phyloP scores from a whole-genome alignment of 2,797 vertebrate genomes.

The Hypotaenidia okinawae region DNA sequence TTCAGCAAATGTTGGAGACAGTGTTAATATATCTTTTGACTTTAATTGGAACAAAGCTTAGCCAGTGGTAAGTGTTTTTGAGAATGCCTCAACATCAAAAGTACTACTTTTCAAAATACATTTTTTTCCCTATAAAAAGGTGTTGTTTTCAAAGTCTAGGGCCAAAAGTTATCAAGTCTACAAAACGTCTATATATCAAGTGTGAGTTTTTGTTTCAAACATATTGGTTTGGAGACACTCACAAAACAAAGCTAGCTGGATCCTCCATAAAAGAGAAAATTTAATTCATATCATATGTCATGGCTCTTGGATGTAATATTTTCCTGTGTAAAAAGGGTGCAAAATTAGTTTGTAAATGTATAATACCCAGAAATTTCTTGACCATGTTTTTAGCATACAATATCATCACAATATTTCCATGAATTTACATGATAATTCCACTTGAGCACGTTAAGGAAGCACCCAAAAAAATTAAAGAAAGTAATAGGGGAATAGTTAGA shows the following conservation, averaged over 20 bases:
- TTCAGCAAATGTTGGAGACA: neutral
- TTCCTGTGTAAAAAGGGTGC: neutral
- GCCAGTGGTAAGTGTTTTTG: neutral
- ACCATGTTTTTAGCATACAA: neutral
- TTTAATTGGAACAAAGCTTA: neutral
- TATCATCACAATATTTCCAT: neutral
- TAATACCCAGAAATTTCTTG: neutral
- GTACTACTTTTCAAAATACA: neutral
- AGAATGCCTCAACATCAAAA: neutral
- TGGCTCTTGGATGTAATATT: neutral
- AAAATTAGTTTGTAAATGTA: neutral
- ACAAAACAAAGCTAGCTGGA: neutral
- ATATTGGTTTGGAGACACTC: neutral
- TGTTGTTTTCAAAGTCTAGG: neutral
- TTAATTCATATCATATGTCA: neutral
- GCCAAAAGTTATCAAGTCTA: neutral
- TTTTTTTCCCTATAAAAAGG: neutral
- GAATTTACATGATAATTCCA: neutral
- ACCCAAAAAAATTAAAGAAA: neutral
- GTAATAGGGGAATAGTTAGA: neutral
- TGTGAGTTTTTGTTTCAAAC: slow-evolving; percentile 6
- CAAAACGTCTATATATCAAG: neutral
- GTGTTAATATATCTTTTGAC: neutral
- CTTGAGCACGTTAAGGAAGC: neutral
- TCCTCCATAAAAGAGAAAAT: neutral